phyloP scores from a whole-genome alignment of 2,888 invertebrate species.

The Gnatocerus cornutus region DNA sequence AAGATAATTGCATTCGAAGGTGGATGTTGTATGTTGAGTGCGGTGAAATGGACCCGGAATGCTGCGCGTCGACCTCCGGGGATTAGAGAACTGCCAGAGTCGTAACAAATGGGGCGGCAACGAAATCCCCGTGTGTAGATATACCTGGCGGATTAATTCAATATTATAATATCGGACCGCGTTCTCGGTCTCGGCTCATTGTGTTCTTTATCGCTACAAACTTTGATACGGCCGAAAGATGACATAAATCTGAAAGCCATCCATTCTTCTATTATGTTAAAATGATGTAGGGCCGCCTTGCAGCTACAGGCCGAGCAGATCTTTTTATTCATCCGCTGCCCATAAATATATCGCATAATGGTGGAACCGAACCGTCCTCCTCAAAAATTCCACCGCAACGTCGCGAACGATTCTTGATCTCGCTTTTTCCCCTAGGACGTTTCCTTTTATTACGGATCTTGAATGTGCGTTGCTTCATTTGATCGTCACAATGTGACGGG shows the following conservation, averaged over 20 bases:
- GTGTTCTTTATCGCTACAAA: slow-evolving; percentile 64
- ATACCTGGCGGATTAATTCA: slow-evolving; percentile 58
- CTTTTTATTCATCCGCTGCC: slow-evolving; percentile 63
- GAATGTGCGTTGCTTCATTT: slow-evolving; percentile 56
- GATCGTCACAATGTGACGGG: slow-evolving; percentile 55
- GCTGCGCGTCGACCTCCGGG: slow-evolving; percentile 42
- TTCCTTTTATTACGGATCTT: slow-evolving; percentile 43
- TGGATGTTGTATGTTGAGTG: slow-evolving; percentile 30
- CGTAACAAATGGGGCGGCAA: slow-evolving; percentile 47
- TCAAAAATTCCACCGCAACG: slow-evolving; percentile 54
- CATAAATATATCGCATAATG: slow-evolving; percentile 65
- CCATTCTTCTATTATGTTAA: slow-evolving; percentile 69
- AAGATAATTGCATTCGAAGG: slow-evolving; percentile 41
- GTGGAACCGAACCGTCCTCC: slow-evolving; percentile 55
- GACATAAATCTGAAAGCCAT: slow-evolving; percentile 70
- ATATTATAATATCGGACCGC: slow-evolving; percentile 59
- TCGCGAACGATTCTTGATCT: slow-evolving; percentile 44
- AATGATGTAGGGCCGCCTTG: slow-evolving; percentile 68
- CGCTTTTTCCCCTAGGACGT: slow-evolving; percentile 30
- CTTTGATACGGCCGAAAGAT: slow-evolving; percentile 70
- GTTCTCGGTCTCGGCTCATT: slow-evolving; percentile 60
- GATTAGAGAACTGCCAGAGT: slow-evolving; percentile 44
- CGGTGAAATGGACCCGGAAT: slow-evolving; percentile 37
- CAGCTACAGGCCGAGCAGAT: slow-evolving; percentile 57
- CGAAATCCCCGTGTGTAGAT: slow-evolving; percentile 46